Evolutionary conservation across 2,113 vertebrate species (phyloP), one percentile per base, ranked within the genome.

Genomic region (Hiodon tergisus): DNA sequence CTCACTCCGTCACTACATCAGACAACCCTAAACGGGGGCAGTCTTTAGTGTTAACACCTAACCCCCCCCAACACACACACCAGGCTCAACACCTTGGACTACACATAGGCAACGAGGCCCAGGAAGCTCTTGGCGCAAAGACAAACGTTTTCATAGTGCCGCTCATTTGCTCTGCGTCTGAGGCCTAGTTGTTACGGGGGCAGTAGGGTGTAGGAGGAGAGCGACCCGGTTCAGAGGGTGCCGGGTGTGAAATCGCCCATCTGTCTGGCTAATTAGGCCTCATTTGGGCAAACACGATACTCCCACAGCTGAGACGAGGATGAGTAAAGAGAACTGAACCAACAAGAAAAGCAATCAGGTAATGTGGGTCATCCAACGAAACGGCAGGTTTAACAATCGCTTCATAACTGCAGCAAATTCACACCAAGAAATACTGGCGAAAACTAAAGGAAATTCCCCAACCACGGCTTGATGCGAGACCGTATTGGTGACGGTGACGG

Each of bases 91-190:
- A 79, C 83, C 79, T 82, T 66, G 5, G 47, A 52, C 69, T 72
- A 67, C 69, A 57, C 55, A 59, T 53, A 62, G 57, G 73, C 79
- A 77, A 58, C 63, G 77, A 31, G 81, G 11, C 71, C 74, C 83
- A 83, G 85, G 85, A 86, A 86, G 81, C 76, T 55, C 17, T 4
- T n/a, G 73, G 81, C 77, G 83, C 77, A 60, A 86, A 86, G 72
- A 80, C 74, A 82, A 86, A 86, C 83, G 84, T 86, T 84, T 82
- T 83, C 74, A 79, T 71, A 80, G 77, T 17, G 70, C 59, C 17
- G 65, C 76, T 84, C 84, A 83, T 81, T 80, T 82, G 82, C 69
- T 80, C 67, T 63, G 53, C 55, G 78, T 80, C 72, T 81, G 60
- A 59, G 55, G 75, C 63, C 74, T 17, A 7, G 51, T 46, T 31